A percentile compares a stretch with the other conserved stretches of the same genome.
These are phyloP conservation scores for Labeo catla DNA, from an alignment of 2,113 vertebrate genomes.

Conservation along the genomic window DNA sequence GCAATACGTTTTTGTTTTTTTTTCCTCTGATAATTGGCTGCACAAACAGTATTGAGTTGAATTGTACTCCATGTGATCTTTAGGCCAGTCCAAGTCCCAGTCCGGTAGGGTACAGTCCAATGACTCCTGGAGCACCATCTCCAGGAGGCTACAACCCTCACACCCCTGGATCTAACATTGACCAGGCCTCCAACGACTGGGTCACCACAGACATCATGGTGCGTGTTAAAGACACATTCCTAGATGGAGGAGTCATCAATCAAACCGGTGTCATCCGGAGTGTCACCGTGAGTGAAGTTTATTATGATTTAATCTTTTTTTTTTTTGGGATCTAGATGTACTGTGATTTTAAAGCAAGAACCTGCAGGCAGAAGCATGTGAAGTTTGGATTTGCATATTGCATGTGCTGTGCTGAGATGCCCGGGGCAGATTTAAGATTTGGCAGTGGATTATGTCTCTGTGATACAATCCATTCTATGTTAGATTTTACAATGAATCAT, in stretches of 20 bases:
- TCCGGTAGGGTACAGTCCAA: constrained; percentile 92
- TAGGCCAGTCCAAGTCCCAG: constrained; percentile 93
- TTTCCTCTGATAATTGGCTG: background rate
- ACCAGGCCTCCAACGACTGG: constrained; percentile 91
- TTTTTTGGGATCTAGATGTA: background rate
- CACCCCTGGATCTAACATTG: constrained; percentile 92
- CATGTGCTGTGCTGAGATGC: background rate
- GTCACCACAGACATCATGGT: constrained; percentile 95
- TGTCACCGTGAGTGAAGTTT: constrained; percentile 79
- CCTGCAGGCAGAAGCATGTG: background rate
- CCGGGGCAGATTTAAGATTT: background rate
- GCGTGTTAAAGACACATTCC: constrained; percentile 87
- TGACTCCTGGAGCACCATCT: constrained; percentile 94
- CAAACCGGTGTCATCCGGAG: constrained; percentile 89
- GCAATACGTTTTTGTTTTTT: background rate
- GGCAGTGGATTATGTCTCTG: background rate
- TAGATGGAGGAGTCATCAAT: constrained; percentile 86
- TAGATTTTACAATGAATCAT: background rate
- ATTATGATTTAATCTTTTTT: background rate
- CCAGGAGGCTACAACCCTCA: constrained; percentile 94
- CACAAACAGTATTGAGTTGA: background rate
- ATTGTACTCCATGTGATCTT: background rate
- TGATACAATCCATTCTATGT: background rate
- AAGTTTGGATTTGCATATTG: background rate
- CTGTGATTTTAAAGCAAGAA: background rate